A percentile compares a stretch with the other conserved stretches of the same genome.
phyloP scores from a whole-genome alignment of 2,113 vertebrate genomes.

The Triplophysa dalaica region DNA sequence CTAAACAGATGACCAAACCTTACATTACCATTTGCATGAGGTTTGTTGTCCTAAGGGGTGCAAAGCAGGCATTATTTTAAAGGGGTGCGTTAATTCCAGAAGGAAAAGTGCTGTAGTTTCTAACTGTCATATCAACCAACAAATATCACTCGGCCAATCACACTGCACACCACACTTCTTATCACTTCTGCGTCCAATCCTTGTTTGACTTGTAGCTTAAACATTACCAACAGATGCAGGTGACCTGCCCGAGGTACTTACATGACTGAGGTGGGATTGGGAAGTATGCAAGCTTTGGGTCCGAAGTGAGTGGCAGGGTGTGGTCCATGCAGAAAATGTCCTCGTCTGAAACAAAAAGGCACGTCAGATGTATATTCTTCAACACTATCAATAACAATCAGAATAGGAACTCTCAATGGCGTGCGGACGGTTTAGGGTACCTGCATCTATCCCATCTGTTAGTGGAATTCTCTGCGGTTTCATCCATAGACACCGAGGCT shows the following conservation, averaged over 20 bases:
- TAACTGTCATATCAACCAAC: not conserved
- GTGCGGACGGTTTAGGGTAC: constrained; percentile 6
- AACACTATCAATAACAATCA: not conserved
- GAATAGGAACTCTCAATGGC: not conserved
- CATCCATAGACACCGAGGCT: constrained; percentile 58
- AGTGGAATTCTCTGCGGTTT: constrained; percentile 69
- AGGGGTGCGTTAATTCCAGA: not conserved
- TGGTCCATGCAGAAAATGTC: constrained; percentile 80
- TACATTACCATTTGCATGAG: not conserved
- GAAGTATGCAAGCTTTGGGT: constrained; percentile 82
- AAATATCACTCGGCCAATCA: not conserved
- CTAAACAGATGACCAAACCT: not conserved
- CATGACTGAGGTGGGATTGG: constrained; percentile 81
- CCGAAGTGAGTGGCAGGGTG: constrained; percentile 81
- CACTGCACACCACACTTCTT: not conserved
- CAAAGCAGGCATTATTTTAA: constrained; percentile 9
- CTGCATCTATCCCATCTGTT: constrained; percentile 69
- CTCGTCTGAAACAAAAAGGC: constrained; percentile 66
- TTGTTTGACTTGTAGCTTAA: not conserved
- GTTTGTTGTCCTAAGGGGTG: not conserved
- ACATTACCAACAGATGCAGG: not conserved
- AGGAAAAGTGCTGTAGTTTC: not conserved
- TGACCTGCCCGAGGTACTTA: constrained; percentile 60
- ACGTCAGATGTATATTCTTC: not conserved
- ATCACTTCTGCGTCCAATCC: not conserved